These are phyloP conservation scores for Trinorchestia longiramus DNA, from an alignment of 1,140 invertebrate species.

Conservation along the genomic window DNA sequence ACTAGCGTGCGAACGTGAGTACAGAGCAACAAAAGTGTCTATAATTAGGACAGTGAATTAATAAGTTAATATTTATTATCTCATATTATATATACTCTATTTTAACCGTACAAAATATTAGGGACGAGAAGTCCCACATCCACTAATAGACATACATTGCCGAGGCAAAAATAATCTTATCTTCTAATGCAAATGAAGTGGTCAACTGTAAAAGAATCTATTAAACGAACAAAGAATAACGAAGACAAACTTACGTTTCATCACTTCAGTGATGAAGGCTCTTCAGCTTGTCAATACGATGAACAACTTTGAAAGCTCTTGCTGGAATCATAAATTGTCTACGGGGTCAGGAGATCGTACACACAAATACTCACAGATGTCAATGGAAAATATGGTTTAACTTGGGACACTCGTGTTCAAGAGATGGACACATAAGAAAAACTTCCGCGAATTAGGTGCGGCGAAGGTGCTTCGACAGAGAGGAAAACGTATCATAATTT, in stretches of 20 bases:
- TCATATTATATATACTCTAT: too few species aligned
- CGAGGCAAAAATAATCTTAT: neutral
- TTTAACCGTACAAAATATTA: neutral
- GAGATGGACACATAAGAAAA: neutral
- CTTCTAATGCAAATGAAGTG: neutral
- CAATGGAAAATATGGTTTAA: neutral
- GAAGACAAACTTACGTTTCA: too few species aligned
- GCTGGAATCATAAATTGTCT: neutral
- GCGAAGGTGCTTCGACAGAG: neutral
- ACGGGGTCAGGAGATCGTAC: neutral
- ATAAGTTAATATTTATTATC: too few species aligned
- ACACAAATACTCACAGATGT: neutral
- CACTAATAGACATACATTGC: neutral
- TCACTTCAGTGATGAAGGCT: too few species aligned
- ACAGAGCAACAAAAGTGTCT: neutral
- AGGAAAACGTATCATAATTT: neutral
- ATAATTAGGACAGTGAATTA: neutral
- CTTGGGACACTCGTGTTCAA: neutral
- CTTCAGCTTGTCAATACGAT: neutral
- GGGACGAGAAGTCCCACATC: neutral
- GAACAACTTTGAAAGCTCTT: neutral
- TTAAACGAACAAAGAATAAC: too few species aligned
- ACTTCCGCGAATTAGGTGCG: neutral
- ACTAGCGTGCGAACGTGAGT: neutral
- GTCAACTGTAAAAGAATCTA: neutral